phyloP scores from a whole-genome alignment of 1,140 invertebrate species.

The Ceratitis capitata region DNA sequence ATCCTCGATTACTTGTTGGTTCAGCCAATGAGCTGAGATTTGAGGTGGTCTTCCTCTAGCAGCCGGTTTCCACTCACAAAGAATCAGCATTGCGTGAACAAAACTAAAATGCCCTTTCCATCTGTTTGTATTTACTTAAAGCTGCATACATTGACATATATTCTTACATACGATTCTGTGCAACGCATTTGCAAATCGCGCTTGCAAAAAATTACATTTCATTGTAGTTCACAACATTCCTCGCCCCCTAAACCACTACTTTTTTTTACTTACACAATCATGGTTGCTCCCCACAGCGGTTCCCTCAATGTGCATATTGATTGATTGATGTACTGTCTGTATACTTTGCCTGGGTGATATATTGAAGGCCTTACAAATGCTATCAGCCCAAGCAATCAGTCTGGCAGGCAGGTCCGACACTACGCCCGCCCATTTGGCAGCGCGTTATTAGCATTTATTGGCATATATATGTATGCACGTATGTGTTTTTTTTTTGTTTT shows the following conservation, averaged over 20 bases:
- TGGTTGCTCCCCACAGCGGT: background rate
- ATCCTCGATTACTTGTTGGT: no score
- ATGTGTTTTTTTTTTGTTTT: background rate
- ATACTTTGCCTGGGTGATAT: constrained; percentile 26
- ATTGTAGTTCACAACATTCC: background rate
- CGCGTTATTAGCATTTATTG: background rate
- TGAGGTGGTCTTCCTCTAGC: no score
- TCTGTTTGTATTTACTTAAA: background rate
- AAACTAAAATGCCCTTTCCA: background rate
- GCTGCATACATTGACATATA: background rate
- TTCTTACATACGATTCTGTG: background rate
- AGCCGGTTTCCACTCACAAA: no score
- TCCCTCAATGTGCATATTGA: background rate
- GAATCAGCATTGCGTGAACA: no score
- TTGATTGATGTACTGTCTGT: constrained; percentile 35
- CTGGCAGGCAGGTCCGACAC: background rate
- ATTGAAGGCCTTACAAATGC: constrained; percentile 20
- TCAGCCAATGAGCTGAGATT: no score
- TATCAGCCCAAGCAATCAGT: constrained; percentile 21
- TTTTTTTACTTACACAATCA: background rate
- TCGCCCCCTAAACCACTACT: no score
- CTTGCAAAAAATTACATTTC: background rate
- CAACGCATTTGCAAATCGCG: background rate
- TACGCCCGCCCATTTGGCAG: constrained; percentile 14
- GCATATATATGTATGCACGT: no score